Conservation (phyloP, 2,888 invertebrate species). For the Steromphala cineraria region DNA sequence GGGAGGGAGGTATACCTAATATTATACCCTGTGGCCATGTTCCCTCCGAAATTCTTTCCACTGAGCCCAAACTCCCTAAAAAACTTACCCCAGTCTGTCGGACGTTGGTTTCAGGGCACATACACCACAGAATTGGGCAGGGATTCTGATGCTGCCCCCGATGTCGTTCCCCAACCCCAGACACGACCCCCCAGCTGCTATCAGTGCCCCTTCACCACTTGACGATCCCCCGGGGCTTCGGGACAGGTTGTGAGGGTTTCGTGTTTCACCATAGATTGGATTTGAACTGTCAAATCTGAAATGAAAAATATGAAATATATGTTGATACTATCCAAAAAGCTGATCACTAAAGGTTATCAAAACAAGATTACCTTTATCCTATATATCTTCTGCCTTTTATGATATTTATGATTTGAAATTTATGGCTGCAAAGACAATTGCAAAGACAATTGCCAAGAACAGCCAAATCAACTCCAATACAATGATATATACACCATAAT, state of each 20-base stretch:
- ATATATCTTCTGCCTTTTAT: no score
- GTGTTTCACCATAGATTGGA: constrained; percentile 63
- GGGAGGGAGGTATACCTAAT: no score
- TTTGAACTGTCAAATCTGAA: constrained; percentile 60
- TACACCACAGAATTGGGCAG: constrained; percentile 76
- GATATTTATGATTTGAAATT: no score
- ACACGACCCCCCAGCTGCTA: constrained; percentile 75
- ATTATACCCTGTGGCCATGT: no score
- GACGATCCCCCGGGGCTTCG: constrained; percentile 77
- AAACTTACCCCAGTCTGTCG: constrained; percentile 68
- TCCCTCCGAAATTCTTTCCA: no score
- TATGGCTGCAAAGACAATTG: no score
- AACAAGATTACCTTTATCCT: no score
- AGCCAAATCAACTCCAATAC: no score
- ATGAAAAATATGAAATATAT: not conserved
- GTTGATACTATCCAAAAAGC: not conserved
- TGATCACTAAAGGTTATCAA: not conserved
- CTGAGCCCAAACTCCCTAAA: no score
- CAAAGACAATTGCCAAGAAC: no score
- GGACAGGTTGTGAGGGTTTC: constrained; percentile 73
- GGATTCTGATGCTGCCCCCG: constrained; percentile 77
- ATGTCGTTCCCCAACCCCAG: constrained; percentile 76
- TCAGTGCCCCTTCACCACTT: constrained; percentile 75
- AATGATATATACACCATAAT: no score
- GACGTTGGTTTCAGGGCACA: constrained; percentile 75